A percentile compares a stretch with the other conserved stretches of the same genome.
These are phyloP conservation scores for Alloplasta piceator DNA, from an alignment of 2,888 invertebrate species.

Conservation along the genomic window DNA sequence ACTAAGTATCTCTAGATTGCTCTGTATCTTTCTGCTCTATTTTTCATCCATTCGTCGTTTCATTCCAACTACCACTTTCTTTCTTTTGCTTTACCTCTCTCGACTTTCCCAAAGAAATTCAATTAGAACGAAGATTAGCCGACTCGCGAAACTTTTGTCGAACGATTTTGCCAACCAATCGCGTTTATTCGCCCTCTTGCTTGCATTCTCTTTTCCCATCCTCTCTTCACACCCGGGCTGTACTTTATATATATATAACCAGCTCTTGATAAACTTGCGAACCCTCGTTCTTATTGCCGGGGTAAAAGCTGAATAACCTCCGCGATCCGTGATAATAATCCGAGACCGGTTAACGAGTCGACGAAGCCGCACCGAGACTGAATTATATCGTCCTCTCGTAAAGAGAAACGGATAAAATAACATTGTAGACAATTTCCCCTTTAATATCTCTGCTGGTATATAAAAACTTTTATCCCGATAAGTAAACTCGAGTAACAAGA, in stretches of 20 bases:
- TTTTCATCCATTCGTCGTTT: conserved; percentile 25
- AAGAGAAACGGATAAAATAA: conserved; percentile 20
- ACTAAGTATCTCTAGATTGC: conserved; percentile 52
- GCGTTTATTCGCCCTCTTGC: conserved; percentile 39
- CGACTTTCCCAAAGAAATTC: conserved; percentile 71
- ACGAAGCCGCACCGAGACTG: conserved; percentile 35
- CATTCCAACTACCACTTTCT: conserved; percentile 13
- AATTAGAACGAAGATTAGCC: conserved; percentile 74
- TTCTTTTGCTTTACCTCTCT: not conserved
- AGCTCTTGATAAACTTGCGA: conserved; percentile 43
- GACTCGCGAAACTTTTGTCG: conserved; percentile 67
- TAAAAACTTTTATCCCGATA: not conserved
- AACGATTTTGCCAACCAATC: conserved; percentile 65
- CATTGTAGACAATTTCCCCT: not conserved
- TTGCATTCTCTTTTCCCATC: conserved; percentile 25
- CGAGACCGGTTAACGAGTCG: conserved; percentile 46
- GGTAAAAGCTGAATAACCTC: not conserved
- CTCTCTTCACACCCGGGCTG: not conserved
- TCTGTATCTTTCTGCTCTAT: conserved; percentile 27
- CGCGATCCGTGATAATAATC: conserved; percentile 35
- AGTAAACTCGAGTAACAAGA: not conserved
- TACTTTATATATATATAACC: not conserved
- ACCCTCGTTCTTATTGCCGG: conserved; percentile 24
- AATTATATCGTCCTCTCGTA: conserved; percentile 42
- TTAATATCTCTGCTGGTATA: conserved; percentile 1